Evolutionary conservation across 2,888 invertebrate species (phyloP), one percentile per base, ranked within the genome.

Genomic region (Philopedon plagiatum): DNA sequence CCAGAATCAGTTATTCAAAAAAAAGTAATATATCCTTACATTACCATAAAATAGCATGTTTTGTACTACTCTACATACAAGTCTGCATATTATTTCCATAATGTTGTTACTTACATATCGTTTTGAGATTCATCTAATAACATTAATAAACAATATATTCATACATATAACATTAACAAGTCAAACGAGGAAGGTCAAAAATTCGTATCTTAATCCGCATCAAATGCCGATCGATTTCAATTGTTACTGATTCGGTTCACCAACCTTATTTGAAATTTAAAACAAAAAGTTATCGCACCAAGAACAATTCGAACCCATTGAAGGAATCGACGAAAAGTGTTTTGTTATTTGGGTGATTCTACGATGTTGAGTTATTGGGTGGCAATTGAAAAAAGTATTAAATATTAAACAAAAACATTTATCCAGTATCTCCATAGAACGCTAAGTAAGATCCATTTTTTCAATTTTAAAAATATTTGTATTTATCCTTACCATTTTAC

Each of bases 181-280:
- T 49, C 26, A 49, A 49, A 49, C 5, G 21, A 15, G 8, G 39
- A 49, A 23, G 21, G 26, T 26, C 26, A 49, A 49, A 2, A 26
- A 13, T 49, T 13, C 26, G 26, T 49, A 49, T 49, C 49, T 13
- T 13, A 49, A 49, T 49, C 26, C 49, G 26, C 8, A 49, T 49
- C 26, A 13, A 49, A 49, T 49, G 7, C 13, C 49, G 13, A 49
- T 49, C 49, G 26, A 13, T 26, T 49, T 49, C 57, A 39, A 57
- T 57, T 57, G 57, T 57, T 37, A 57, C 13, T 57, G 39, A 57
- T 57, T 9, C 57, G 57, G 57, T 57, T 57, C 57, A 37, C 3
- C 18, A 39, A 57, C 57, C 57, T 23, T 23, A 57, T 37, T 37
- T 37, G 57, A 39, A 39, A 57, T 37, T 57, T 37, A 37, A 57